A percentile compares a stretch with the other conserved stretches of the same genome.
These are phyloP conservation scores for Anhinga rufa DNA, from an alignment of 2,113 vertebrate genomes.

Conservation along the genomic window DNA sequence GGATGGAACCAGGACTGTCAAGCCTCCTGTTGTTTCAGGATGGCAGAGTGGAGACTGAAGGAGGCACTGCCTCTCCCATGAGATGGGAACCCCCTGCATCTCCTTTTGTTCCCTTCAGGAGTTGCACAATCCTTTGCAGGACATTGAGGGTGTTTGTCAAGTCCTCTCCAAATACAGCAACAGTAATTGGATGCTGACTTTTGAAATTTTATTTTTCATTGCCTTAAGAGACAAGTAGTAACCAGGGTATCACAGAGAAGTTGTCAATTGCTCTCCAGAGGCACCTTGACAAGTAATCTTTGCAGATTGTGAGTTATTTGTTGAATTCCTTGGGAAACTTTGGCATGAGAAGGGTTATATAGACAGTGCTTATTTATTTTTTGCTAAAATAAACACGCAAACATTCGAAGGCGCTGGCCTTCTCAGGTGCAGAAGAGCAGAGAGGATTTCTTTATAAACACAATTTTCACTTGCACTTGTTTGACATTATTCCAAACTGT, in stretches of 20 bases:
- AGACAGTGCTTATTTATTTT: not conserved
- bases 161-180: not conserved
- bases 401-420: not conserved
- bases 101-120: not conserved
- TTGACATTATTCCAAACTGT: not conserved
- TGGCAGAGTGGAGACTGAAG: not conserved
- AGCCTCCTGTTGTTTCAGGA: not conserved
- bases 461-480: not conserved
- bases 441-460: not conserved
- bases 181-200: not conserved
- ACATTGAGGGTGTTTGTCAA: not conserved
- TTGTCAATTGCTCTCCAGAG: not conserved
- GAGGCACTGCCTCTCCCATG: not conserved
- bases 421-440: not conserved
- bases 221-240: not conserved
- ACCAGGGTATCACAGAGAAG: not conserved
- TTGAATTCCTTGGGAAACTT: not conserved
- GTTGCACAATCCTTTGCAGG: not conserved
- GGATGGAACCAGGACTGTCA: not conserved
- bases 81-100: fast-evolving
- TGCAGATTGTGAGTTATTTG: not conserved
- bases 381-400: not conserved
- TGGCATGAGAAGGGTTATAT: not conserved
- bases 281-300: not conserved
- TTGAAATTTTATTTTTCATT: not conserved